Evolutionary conservation across 2,888 invertebrate species (phyloP).

Genomic region (Macaria notata): DNA sequence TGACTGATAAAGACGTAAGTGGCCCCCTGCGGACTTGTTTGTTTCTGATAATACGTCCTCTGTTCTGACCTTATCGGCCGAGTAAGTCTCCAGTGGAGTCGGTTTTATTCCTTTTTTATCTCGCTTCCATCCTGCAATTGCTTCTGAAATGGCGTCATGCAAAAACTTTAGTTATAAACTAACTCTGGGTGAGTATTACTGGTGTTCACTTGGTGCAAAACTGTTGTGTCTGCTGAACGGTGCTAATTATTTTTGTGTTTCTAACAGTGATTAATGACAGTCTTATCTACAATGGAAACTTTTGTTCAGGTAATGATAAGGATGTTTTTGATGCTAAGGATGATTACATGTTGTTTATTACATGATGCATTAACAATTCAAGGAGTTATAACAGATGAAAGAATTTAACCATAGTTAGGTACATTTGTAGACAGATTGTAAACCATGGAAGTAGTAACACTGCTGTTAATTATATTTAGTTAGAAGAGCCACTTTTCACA

Average conservation of each 20-base stretch:
- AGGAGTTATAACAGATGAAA: no score
- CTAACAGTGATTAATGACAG: neutral
- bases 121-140: slow-evolving; percentile 26
- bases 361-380: no score
- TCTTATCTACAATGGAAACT: slow-evolving; percentile 30
- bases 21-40: slow-evolving; percentile 77
- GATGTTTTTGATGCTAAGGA: neutral
- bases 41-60: slow-evolving; percentile 60
- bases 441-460: no score
- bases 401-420: no score
- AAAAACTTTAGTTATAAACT: slow-evolving; percentile 3
- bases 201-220: neutral
- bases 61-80: slow-evolving; percentile 49
- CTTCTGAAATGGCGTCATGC: slow-evolving; percentile 26
- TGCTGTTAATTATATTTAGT: no score
- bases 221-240: neutral
- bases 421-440: no score
- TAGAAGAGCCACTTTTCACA: no score
- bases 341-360: no score
- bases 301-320: slow-evolving; percentile 31
- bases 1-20: slow-evolving; percentile 73
- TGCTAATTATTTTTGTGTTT: neutral
- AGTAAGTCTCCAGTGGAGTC: slow-evolving; percentile 27
- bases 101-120: slow-evolving; percentile 40
- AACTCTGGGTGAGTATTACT: neutral